Evolutionary conservation across 2,797 vertebrate genomes (phyloP).

Genomic region (Tauraco hartlaubi): DNA sequence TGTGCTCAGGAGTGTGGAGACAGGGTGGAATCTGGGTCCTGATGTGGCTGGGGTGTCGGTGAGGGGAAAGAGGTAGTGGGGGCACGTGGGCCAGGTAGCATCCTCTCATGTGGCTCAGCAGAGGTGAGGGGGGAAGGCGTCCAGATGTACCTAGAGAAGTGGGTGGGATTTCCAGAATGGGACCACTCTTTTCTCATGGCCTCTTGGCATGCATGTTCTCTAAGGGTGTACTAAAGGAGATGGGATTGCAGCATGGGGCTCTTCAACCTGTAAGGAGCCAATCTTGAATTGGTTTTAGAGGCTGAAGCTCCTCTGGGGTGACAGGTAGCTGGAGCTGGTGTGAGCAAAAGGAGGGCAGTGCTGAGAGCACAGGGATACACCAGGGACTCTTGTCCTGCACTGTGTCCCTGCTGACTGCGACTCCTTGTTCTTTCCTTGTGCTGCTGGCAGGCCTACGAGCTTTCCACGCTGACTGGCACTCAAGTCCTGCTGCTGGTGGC

Average conservation of each 20-base stretch:
- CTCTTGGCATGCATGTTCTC: neutral
- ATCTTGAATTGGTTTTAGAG: neutral
- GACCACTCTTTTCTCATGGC: neutral
- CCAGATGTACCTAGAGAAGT: neutral
- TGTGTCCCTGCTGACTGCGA: neutral
- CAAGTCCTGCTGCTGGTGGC: conserved; percentile 97
- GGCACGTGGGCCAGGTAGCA: neutral
- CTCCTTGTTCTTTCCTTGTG: conserved; percentile 19
- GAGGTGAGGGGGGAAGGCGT: neutral
- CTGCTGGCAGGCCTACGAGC: conserved; percentile 91
- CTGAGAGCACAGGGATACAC: rapidly evolving
- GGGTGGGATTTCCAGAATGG: neutral
- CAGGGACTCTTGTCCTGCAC: neutral
- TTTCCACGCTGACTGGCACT: conserved; percentile 97
- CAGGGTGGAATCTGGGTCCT: neutral
- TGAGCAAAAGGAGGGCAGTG: neutral
- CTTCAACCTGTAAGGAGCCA: neutral
- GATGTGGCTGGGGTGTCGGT: neutral
- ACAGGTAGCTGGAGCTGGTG: neutral
- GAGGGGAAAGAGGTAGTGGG: neutral
- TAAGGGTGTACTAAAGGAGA: neutral
- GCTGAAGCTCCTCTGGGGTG: neutral
- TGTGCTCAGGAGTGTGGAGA: neutral
- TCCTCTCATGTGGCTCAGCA: neutral
- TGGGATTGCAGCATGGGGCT: neutral